Evolutionary conservation across 2,888 invertebrate species (phyloP).

Genomic region (Panopea generosa): DNA sequence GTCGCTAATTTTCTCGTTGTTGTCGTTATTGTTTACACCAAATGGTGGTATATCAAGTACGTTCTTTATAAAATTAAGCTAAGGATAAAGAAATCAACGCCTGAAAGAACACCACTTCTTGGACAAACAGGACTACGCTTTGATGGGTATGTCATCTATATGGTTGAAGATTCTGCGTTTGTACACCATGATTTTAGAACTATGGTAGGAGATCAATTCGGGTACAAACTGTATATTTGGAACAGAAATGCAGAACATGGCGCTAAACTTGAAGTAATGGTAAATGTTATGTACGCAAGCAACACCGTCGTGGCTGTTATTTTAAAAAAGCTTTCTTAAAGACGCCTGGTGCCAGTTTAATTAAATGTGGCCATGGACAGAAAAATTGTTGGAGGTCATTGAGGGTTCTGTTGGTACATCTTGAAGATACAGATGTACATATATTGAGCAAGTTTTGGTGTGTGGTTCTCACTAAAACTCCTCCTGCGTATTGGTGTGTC

Average conservation of each 20-base stretch:
- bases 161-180: conserved; percentile 10
- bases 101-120: not conserved
- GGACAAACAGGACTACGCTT: not conserved
- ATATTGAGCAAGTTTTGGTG: too few relatives aligned
- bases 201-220: conserved; percentile 11
- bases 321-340: conserved; percentile 21
- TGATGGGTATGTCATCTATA: conserved; percentile 30
- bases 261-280: conserved; percentile 22
- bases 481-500: too few relatives aligned
- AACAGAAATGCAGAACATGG: conserved; percentile 16
- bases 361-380: conserved; percentile 10
- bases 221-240: conserved; percentile 12
- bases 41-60: conserved; percentile 43
- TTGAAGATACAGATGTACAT: too few relatives aligned
- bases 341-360: conserved; percentile 23
- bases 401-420: too few relatives aligned
- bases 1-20: conserved; percentile 17
- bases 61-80: conserved; percentile 21
- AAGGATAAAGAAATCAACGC: not conserved
- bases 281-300: conserved; percentile 23
- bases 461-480: too few relatives aligned
- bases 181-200: conserved; percentile 5
- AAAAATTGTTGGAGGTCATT: not conserved
- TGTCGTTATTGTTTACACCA: conserved; percentile 7
- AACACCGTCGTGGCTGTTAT: conserved; percentile 17